phyloP scores from a whole-genome alignment of 2,113 vertebrate species.

The Nothobranchius kuhntae region DNA sequence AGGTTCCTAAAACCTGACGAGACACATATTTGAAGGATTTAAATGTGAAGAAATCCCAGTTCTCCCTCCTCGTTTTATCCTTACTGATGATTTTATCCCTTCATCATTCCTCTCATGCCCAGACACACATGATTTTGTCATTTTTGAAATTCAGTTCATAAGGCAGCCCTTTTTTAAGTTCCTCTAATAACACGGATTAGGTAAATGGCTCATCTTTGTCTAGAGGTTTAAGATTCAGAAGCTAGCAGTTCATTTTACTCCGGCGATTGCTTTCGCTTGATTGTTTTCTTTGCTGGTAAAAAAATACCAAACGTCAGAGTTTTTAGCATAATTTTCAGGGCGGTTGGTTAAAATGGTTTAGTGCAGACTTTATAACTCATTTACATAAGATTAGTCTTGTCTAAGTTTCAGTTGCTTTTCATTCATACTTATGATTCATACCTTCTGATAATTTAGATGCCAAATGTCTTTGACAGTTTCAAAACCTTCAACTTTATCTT shows the following conservation, averaged over 20 bases:
- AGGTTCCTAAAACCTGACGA: neutral
- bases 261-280: conserved; percentile 30
- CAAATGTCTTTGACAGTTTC: conserved; percentile 28
- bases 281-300: conserved; percentile 9
- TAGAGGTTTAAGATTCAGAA: conserved; percentile 29
- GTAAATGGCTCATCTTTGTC: conserved; percentile 25
- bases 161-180: conserved; percentile 25
- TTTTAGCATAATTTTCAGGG: conserved; percentile 7
- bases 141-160: conserved; percentile 39
- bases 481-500: conserved; percentile 58
- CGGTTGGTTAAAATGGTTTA: conserved; percentile 2
- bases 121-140: conserved; percentile 37
- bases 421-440: conserved; percentile 19
- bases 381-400: conserved; percentile 8
- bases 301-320: conserved; percentile 12
- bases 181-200: conserved; percentile 11
- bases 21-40: neutral
- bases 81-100: conserved; percentile 28
- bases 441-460: conserved; percentile 36
- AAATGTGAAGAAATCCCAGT: too few species aligned
- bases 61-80: neutral
- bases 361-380: conserved; percentile 26
- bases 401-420: conserved; percentile 12
- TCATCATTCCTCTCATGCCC: conserved; percentile 49
- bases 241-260: conserved; percentile 12